A percentile compares a stretch with the other conserved stretches of the same genome.
Conservation (phyloP, 2,113 vertebrate genomes). For the Smithornis capensis region DNA sequence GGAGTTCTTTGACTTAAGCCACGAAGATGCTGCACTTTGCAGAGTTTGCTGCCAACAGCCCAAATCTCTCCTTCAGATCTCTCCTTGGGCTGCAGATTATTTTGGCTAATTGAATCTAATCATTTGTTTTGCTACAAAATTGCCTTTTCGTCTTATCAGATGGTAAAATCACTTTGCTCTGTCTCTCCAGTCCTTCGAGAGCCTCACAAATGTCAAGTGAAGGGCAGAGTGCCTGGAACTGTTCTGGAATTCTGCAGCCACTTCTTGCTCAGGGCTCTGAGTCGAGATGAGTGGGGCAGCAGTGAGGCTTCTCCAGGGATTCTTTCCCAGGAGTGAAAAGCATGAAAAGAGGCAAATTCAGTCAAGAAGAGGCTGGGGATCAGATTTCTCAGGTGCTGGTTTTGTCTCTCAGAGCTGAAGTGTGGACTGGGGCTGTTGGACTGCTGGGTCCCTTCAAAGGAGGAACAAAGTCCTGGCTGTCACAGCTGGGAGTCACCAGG, state of each 20-base stretch:
- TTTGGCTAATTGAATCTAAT: slow-evolving; percentile 27
- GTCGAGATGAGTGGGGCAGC: background rate
- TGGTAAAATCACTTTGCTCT: background rate
- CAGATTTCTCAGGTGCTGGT: background rate
- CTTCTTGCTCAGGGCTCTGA: background rate
- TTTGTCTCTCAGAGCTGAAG: background rate
- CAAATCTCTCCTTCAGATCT: background rate
- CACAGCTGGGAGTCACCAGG: background rate
- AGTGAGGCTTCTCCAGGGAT: background rate
- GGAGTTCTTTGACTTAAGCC: background rate
- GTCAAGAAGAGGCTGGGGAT: background rate
- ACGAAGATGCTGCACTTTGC: background rate
- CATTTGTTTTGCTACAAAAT: background rate
- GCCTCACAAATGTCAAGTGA: slow-evolving; percentile 24
- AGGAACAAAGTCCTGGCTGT: background rate
- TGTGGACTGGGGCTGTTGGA: background rate
- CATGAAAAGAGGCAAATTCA: background rate
- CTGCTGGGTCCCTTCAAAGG: background rate
- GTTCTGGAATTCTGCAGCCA: background rate
- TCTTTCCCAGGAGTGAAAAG: background rate
- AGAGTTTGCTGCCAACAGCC: background rate
- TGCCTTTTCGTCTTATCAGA: background rate
- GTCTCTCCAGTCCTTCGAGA: background rate
- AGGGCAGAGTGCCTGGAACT: background rate
- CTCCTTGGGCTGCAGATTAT: background rate